Base-by-base conservation (phyloP, 2,797 vertebrate species). In the Hapalemur alaotrensis region DNA sequence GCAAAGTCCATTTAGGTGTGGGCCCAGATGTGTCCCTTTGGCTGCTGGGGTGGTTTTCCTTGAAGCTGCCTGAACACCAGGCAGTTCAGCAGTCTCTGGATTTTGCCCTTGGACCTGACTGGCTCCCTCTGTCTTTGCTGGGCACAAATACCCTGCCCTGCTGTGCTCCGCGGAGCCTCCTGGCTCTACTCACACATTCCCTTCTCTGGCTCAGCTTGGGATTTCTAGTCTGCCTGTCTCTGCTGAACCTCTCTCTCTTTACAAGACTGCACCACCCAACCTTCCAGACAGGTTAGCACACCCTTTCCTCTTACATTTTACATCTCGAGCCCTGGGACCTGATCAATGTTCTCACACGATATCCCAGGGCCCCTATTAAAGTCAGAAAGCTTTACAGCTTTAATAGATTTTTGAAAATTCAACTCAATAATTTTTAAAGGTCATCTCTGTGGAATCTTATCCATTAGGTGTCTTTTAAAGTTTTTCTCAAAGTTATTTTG, bases 401-500 rank as follows among this genome's bases (percentile, higher is more conserved):
- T 1, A 57, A 43, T 46, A 59, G 76, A 59, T 75, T 94, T 94
- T 93, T 94, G 54, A 67, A 91, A 86, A 69, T 43, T 46, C 54
- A 94, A 14, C 38, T 52, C 0, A 8, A 5, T 95, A 43, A 57
- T 85, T 90, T 90, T 95, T 28, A 90, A 95, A 95, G 65, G n/a
- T 86, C 25, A 22, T 81, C 12, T 75, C 48, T 81, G 48, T 72
- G 54, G 41, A 79, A 18, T 43, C 59, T 89, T 93, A 86, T 61
- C 86, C 83, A 73, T 82, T 41, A 65, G 32, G 35, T 76, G 89
- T 83, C 41, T 90, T 87, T 93, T 41, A 50, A 96, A 63, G 63
- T 79, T 95, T 79, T 90, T 52, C 73, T 81, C 43, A 46, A 78
- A 57, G 41, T 86, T 91, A 46, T 90, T 61, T 83, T 93, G 43